phyloP scores from a whole-genome alignment of 1,140 invertebrate genomes.

The Trichomalopsis sarcophagae region DNA sequence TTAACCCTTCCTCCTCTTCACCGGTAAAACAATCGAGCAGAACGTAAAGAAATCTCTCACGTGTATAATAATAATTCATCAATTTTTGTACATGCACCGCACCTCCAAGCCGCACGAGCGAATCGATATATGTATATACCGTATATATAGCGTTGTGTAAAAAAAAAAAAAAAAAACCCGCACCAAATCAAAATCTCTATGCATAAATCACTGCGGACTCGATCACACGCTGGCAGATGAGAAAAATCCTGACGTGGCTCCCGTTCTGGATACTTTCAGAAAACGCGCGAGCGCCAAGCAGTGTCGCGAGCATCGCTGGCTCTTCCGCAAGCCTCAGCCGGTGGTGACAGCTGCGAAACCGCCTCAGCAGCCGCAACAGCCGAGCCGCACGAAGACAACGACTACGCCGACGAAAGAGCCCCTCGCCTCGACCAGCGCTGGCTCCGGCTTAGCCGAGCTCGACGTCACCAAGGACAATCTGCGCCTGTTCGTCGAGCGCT shows the following conservation, averaged over 20 bases:
- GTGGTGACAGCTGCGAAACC: background rate
- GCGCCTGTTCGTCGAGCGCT: constrained; percentile 88
- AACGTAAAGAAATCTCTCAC: background rate
- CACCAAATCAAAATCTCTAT: background rate
- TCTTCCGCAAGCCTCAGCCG: constrained; percentile 69
- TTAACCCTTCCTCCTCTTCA: background rate
- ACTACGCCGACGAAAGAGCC: background rate
- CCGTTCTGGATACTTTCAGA: constrained; percentile 77
- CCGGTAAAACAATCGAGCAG: background rate
- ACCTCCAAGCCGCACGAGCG: too few species aligned
- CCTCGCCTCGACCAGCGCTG: constrained; percentile 25
- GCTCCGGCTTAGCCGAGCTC: constrained; percentile 72
- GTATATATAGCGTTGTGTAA: background rate
- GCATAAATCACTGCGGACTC: constrained; percentile 22
- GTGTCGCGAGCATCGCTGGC: constrained; percentile 86
- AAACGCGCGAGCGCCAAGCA: constrained; percentile 83
- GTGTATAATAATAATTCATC: too few species aligned
- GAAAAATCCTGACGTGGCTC: constrained; percentile 58
- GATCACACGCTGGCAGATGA: background rate
- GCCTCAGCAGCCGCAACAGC: background rate
- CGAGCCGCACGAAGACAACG: background rate
- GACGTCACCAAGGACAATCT: constrained; percentile 91
- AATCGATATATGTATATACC: background rate
- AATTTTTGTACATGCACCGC: too few species aligned
- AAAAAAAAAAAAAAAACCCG: too few species aligned